A percentile compares a stretch with the other conserved stretches of the same genome.
Conservation (phyloP, 2,797 vertebrate species). For the Remorina albescens region DNA sequence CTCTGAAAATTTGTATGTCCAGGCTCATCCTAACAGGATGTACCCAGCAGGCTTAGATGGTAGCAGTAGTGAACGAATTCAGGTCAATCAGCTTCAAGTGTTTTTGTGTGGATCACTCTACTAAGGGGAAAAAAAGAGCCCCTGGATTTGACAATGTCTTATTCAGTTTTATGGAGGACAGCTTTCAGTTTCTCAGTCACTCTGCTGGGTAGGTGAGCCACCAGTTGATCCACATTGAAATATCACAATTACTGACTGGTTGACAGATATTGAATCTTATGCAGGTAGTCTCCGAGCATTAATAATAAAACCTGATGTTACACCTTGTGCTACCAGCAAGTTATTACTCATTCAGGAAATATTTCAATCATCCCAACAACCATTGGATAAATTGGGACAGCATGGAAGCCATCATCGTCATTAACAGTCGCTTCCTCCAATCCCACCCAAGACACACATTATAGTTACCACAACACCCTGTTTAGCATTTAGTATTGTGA, state of each 20-base stretch:
- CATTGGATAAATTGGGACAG: background rate
- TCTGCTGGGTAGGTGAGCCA: background rate
- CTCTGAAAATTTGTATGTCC: conserved; percentile 59
- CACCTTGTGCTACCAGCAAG: background rate
- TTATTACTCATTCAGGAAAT: background rate
- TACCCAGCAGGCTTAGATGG: conserved; percentile 8
- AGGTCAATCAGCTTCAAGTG: background rate
- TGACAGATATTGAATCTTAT: background rate
- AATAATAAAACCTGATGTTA: background rate
- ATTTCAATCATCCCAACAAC: background rate
- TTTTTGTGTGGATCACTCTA: background rate
- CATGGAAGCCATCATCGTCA: too few relatives aligned
- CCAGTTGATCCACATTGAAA: background rate
- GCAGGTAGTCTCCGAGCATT: background rate
- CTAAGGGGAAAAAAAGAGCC: background rate
- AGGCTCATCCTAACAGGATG: conserved; percentile 44
- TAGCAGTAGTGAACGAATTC: background rate
- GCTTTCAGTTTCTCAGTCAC: background rate
- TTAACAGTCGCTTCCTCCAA: too few relatives aligned
- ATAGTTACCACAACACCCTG: too few relatives aligned
- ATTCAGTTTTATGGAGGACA: background rate
- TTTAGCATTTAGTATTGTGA: too few relatives aligned
- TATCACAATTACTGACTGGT: background rate
- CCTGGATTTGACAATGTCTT: background rate
- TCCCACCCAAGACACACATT: too few relatives aligned